Conservation (phyloP, 2,113 vertebrate genomes). For the human region GRCh38 chr3:65029001-65029500, state of each 20-base stretch:
- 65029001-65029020: neutral
- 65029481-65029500: neutral
- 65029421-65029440: neutral
- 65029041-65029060: neutral
- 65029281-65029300: neutral
- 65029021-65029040: constrained; percentile 49
- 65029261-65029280: neutral
- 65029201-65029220: neutral
- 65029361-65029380: neutral
- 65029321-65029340: neutral
- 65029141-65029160: no score
- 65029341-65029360: neutral
- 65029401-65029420: neutral
- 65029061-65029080: neutral
- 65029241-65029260: neutral
- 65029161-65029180: neutral
- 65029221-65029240: no score
- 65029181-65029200: neutral
- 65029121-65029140: neutral
- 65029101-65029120: neutral
- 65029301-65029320: neutral
- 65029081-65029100: neutral
- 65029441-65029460: neutral
- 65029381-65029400: neutral
- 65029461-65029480: neutral